Conservation (phyloP, 2,888 invertebrate genomes). For the Siphlonurus alternatus region DNA sequence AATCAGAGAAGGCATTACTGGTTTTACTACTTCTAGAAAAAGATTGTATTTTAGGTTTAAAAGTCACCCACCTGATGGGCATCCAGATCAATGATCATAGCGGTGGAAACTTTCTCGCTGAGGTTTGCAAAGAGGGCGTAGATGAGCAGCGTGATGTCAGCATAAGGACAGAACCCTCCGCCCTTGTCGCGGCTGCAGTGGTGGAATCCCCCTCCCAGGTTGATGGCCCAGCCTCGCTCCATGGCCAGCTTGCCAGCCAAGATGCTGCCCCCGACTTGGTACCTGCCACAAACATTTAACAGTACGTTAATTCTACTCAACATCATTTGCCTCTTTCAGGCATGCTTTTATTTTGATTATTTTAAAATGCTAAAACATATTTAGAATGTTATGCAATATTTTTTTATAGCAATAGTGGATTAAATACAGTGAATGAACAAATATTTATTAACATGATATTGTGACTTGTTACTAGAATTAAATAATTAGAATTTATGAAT, state of each 20-base stretch:
- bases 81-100: constrained; percentile 81
- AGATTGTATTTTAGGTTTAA: too few species aligned
- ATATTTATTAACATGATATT: too few species aligned
- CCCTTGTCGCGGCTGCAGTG: constrained; percentile 62
- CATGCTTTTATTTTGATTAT: too few species aligned
- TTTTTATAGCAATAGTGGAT: too few species aligned
- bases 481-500: too few species aligned
- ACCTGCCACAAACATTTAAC: constrained; percentile 25
- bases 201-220: constrained; percentile 84
- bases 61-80: constrained; percentile 62
- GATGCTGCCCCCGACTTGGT: constrained; percentile 68
- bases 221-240: constrained; percentile 74
- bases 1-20: too few species aligned
- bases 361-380: too few species aligned
- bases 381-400: too few species aligned
- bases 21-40: too few species aligned
- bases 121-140: constrained; percentile 42
- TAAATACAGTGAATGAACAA: too few species aligned
- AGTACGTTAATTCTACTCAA: not conserved
- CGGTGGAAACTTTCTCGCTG: constrained; percentile 37
- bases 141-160: constrained; percentile 69
- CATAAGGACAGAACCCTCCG: constrained; percentile 81
- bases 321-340: too few species aligned
- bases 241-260: constrained; percentile 67
- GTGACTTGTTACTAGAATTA: too few species aligned